A percentile compares a stretch with the other conserved stretches of the same genome.
Conservation (phyloP, 2,888 invertebrate genomes). For the Drosophila buzzatii region DNA sequence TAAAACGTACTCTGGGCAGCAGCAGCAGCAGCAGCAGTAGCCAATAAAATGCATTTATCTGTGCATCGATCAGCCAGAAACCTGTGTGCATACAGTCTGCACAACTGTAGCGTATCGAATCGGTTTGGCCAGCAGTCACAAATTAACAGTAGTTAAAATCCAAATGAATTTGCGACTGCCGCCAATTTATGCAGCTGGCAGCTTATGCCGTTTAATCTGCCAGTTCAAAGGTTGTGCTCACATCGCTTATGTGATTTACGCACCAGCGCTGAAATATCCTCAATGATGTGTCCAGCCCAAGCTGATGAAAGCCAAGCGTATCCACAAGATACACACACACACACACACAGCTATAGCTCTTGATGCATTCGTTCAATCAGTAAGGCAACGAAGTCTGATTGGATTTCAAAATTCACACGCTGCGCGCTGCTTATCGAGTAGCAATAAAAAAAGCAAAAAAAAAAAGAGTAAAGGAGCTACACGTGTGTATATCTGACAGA, state of each 20-base stretch:
- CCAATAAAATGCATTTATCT: slow-evolving; percentile 78
- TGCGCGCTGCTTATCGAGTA: slow-evolving; percentile 60
- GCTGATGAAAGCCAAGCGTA: slow-evolving; percentile 20
- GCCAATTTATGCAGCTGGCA: slow-evolving; percentile 62
- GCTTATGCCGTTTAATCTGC: slow-evolving; percentile 47
- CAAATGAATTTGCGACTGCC: slow-evolving; percentile 55
- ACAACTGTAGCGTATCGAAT: slow-evolving; percentile 58
- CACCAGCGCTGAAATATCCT: slow-evolving; percentile 33
- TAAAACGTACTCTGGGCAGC: slow-evolving; percentile 52
- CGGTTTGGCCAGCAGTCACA: slow-evolving; percentile 67
- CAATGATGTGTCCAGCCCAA: slow-evolving; percentile 3
- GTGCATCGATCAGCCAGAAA: slow-evolving; percentile 67
- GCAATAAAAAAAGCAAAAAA: not conserved
- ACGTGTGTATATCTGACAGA: slow-evolving; percentile 53
- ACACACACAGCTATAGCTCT: not conserved
- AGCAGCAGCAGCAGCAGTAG: slow-evolving; percentile 25
- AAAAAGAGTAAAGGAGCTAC: slow-evolving; percentile 13
- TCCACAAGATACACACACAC: slow-evolving; percentile 23
- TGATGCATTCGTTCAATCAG: slow-evolving; percentile 38
- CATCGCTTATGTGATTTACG: slow-evolving; percentile 37
- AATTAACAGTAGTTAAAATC: slow-evolving; percentile 75
- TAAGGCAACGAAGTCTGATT: slow-evolving; percentile 52
- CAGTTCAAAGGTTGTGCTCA: slow-evolving; percentile 56
- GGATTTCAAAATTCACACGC: slow-evolving; percentile 68
- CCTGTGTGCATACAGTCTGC: slow-evolving; percentile 25